Base-by-base conservation (phyloP, 2,797 vertebrate genomes). In the Molossus molossus region DNA sequence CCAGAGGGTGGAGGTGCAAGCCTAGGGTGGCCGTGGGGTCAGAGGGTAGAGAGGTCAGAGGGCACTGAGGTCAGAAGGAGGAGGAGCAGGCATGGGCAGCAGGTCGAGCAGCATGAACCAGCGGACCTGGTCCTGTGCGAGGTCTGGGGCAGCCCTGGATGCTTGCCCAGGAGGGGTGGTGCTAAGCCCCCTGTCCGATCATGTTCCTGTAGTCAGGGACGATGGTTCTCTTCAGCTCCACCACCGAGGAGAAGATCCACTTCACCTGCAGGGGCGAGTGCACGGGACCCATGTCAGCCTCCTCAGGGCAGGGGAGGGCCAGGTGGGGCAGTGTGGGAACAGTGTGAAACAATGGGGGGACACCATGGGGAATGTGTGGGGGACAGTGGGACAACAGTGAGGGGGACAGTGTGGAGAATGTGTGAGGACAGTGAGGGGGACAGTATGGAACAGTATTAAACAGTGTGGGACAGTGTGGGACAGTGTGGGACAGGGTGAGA, bases 181-280 rank as follows among this genome's bases (percentile, higher is more conserved):
- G 1, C 65, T 97, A 98, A 64, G 87, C 77, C 1, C 82, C 91
- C 9, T 92, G 95, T 1, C 92, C 93, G 0, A 96, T 75, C 60
- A 97, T 94, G 50, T 98, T 98, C 53, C 96, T 96, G 86, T 97
- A 98, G 82, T 97, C 95, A 0, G 97, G 95, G 1, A 37, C 40
- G 0, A 94, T 77, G 0, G 87, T 88, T 7, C 21, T 87, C 70
- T 97, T 97, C 57, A 98, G 77, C 20, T 97, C 96, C 18, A 94
- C 64, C 75, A 97, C 79, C 0, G 97, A 97, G 6, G 97, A 96
- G 90, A 98, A 97, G 60, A 98, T 93, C 97, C 97, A 97, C 73
- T 98, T 98, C 17, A 98, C 97, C 97, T 98, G 96, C 1, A 2
- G 67, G 14, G 3, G 37, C 1, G 5, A n/a, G 29, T 29, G 73